phyloP scores from a whole-genome alignment of 2,797 vertebrate species.

The Enteromius paludinosus region DNA sequence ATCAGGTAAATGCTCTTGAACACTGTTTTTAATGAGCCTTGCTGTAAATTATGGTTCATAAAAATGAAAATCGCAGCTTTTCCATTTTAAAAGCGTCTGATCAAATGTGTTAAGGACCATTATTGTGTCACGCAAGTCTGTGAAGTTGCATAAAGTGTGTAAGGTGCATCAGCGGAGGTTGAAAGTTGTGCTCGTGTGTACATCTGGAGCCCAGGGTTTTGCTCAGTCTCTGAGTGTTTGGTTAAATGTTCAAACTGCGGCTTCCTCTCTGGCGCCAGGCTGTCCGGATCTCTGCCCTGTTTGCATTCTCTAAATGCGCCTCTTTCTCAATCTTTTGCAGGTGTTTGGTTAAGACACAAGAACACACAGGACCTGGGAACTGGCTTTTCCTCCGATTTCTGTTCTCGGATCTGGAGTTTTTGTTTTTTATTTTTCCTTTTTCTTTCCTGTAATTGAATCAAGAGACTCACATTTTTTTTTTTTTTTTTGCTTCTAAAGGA shows the following conservation, averaged over 20 bases:
- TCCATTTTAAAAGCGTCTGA: neutral
- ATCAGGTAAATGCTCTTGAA: conserved; percentile 79
- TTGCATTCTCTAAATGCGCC: conserved; percentile 93
- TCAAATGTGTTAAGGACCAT: neutral
- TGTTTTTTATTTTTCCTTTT: neutral
- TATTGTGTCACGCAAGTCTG: neutral
- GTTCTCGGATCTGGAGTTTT: conserved; percentile 78
- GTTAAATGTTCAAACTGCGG: conserved; percentile 97
- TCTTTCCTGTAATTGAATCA: conserved; percentile 76
- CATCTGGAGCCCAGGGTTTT: conserved; percentile 94
- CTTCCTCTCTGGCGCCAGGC: conserved; percentile 97
- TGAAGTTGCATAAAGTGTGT: conserved; percentile 2
- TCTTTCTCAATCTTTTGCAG: conserved; percentile 97
- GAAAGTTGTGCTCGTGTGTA: conserved; percentile 67
- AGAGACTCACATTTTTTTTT: conserved; percentile 65
- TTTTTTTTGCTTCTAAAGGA: conserved; percentile 75
- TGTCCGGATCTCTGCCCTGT: conserved; percentile 95
- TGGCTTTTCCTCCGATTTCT: conserved; percentile 67
- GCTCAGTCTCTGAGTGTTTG: conserved; percentile 94
- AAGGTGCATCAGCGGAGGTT: conserved; percentile 1
- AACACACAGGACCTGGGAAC: conserved; percentile 80
- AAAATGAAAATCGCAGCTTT: neutral
- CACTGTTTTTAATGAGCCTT: neutral
- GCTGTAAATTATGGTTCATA: neutral
- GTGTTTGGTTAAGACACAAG: conserved; percentile 88